A percentile compares a stretch with the other conserved stretches of the same genome.
Evolutionary conservation across 2,797 vertebrate species (phyloP).

Genomic region (Danio tinwini): DNA sequence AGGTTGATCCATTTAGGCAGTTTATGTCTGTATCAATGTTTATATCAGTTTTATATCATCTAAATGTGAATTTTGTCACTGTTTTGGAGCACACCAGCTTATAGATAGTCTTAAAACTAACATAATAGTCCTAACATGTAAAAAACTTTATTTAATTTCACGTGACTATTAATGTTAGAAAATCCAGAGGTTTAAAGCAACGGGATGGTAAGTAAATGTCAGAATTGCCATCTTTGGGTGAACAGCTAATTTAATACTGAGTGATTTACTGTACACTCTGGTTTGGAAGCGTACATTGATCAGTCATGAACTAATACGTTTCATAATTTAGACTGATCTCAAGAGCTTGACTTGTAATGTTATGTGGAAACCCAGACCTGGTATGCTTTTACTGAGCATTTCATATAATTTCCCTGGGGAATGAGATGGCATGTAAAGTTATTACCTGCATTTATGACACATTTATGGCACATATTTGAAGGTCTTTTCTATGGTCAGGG

Average conservation of each 20-base stretch:
- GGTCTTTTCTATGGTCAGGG: conserved; percentile 5
- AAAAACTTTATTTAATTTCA: no score
- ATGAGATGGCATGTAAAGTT: conserved; percentile 1
- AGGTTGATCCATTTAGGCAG: no score
- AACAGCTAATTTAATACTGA: not conserved
- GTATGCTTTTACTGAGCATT: not conserved
- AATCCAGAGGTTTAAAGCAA: not conserved
- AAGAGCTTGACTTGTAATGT: not conserved
- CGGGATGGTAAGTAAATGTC: not conserved
- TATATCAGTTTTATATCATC: no score
- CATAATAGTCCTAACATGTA: no score
- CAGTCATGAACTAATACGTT: not conserved
- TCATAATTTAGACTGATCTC: not conserved
- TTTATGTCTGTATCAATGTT: no score
- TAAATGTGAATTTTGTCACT: no score
- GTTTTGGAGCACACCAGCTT: no score
- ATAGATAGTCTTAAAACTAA: no score
- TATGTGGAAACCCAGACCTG: not conserved
- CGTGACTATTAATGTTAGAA: not conserved
- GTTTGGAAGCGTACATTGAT: not conserved
- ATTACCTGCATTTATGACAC: not conserved
- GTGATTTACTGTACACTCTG: not conserved
- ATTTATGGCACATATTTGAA: conserved; percentile 16
- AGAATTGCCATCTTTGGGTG: not conserved
- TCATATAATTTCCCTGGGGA: conserved; percentile 4